These are phyloP conservation scores for Eristalinus sepulchralis DNA, from an alignment of 2,888 invertebrate species.

Conservation along the genomic window DNA sequence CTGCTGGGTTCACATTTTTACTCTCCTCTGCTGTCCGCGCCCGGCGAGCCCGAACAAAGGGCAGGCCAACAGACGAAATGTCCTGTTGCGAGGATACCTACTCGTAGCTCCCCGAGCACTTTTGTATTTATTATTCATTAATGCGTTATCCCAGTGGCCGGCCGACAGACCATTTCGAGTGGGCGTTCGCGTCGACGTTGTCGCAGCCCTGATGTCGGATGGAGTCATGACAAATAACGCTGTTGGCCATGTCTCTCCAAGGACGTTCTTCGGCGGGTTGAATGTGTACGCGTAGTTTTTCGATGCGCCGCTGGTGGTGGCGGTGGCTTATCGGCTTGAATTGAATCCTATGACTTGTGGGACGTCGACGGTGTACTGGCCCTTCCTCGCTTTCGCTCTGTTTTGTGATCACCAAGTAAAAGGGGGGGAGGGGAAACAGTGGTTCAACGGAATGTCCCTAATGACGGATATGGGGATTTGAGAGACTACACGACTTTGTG, in stretches of 20 bases:
- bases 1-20: neutral
- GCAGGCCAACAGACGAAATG: slow-evolving; percentile 5
- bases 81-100: slow-evolving; percentile 22
- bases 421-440: neutral
- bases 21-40: neutral
- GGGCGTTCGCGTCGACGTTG: neutral
- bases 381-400: neutral
- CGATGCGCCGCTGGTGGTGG: neutral
- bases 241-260: neutral
- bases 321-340: slow-evolving; percentile 14
- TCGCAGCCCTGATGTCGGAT: slow-evolving; percentile 10
- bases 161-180: slow-evolving; percentile 8
- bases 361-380: neutral
- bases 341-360: slow-evolving; percentile 30
- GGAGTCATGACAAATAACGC: slow-evolving; percentile 37
- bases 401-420: neutral
- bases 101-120: slow-evolving; percentile 54
- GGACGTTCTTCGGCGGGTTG: neutral
- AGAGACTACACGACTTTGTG: neutral
- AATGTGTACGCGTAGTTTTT: neutral
- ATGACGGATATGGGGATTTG: neutral
- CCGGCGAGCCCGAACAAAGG: slow-evolving; percentile 8
- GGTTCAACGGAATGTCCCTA: neutral
- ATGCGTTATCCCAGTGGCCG: slow-evolving; percentile 56
- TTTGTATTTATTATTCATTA: slow-evolving; percentile 66